Percentiles rank a stretch among this genome's conserved stretches.
Conservation (phyloP, 2,113 vertebrate species). For the Siniperca knerii region DNA sequence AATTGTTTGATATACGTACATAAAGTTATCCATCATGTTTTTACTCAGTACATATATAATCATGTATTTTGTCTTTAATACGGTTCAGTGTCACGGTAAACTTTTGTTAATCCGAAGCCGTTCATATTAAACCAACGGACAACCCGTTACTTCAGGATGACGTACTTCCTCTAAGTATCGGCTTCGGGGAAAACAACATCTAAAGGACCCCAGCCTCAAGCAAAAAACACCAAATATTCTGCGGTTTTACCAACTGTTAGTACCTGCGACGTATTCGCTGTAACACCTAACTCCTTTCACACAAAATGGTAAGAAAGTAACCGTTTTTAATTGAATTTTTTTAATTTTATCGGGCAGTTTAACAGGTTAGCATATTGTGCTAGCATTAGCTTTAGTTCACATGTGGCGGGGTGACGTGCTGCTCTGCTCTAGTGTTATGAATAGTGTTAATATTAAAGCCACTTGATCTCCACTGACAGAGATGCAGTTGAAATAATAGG, state of each 20-base stretch:
- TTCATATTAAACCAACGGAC: conserved; percentile 24
- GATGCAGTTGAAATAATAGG: neutral
- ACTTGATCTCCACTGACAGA: too few species aligned
- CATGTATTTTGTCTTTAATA: neutral
- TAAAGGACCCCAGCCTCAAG: conserved; percentile 57
- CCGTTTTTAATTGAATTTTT: rapidly evolving
- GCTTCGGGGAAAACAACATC: conserved; percentile 79
- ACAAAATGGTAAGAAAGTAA: conserved; percentile 81
- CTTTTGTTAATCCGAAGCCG: neutral
- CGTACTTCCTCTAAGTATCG: conserved; percentile 77
- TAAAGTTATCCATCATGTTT: rapidly evolving
- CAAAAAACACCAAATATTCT: conserved; percentile 25
- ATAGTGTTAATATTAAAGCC: neutral
- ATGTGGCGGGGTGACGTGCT: conserved; percentile 51
- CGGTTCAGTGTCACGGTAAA: neutral
- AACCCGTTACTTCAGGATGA: neutral
- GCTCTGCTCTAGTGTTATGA: neutral
- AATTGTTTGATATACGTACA: rapidly evolving
- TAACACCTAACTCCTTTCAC: conserved; percentile 25
- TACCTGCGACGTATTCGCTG: neutral
- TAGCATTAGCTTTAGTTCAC: conserved; percentile 68
- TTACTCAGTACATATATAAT: rapidly evolving
- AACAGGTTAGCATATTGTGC: conserved; percentile 36
- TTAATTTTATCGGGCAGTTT: neutral
- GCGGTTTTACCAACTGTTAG: neutral